Base-by-base conservation (phyloP, 2,888 invertebrate genomes). In the Leucoma salicis region DNA sequence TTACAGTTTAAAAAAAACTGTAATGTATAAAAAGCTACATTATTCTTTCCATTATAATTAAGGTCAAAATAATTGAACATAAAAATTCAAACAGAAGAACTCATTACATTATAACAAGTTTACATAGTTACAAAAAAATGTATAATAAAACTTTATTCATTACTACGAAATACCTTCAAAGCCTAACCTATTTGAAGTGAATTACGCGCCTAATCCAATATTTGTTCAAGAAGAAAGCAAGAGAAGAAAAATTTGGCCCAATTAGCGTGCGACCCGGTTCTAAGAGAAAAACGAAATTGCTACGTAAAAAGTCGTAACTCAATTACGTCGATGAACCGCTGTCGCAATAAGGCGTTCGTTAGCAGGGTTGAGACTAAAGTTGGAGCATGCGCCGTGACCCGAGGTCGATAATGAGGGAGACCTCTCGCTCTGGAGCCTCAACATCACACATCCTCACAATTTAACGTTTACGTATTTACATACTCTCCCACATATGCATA, bases 281-380 rank as follows among this genome's bases (percentile, higher is more conserved):
- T 84, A 80, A 86, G 83, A 84, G 82, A 84, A 83, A 85, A 87
- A 83, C 79, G 81, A 86, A 87, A 87, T 86, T 85, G 84, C 85
- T 80, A 85, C 86, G 85, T 86, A 87, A 85, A 88, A 89, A 87
- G 84, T 88, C 85, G 87, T 89, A 89, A 89, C 88, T 89, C 88
- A 88, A 89, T 89, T 89, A 89, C 82, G 69, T 65, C 74, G 82
- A 86, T 85, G 88, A 86, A 86, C 84, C 86, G 77, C 82, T 83
- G 86, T 85, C 85, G 85, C 85, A 82, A 82, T 87, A 86, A 85
- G 86, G 82, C 83, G 76, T 86, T 88, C 86, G 87, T 86, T 87
- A 87, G 81, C 73, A 67, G 73, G 71, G 73, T 70, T 70, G 70
- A 74, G 71, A 74, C 71, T 70, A 57, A 66, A 74, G 70, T 81